Evolutionary conservation across 1,140 invertebrate species (phyloP).

Genomic region (Nylanderia fulva): DNA sequence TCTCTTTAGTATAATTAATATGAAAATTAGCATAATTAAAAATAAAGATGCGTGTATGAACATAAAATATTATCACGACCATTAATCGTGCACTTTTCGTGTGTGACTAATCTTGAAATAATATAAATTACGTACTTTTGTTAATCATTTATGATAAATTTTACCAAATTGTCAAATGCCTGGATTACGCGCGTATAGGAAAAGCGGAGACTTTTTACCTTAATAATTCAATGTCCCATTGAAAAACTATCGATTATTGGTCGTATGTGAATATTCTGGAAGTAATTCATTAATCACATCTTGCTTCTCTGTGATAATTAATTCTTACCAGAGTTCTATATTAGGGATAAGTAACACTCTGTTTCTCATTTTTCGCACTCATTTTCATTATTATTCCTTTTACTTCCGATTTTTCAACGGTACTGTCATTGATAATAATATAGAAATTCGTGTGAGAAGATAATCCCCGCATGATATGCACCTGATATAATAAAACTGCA

Average conservation of each 20-base stretch:
- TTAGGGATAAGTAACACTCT: background rate
- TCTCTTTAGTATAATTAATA: background rate
- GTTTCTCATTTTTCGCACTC: background rate
- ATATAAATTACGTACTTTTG: background rate
- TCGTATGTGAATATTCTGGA: background rate
- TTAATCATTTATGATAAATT: background rate
- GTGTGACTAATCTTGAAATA: background rate
- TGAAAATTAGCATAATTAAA: background rate
- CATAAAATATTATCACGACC: background rate
- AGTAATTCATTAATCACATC: background rate
- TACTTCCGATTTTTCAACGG: background rate
- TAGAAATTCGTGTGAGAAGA: background rate
- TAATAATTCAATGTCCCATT: background rate
- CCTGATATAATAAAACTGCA: background rate
- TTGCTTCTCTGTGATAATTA: background rate
- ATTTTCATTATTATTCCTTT: background rate
- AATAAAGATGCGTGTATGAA: background rate
- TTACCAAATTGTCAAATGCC: background rate
- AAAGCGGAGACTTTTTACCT: background rate
- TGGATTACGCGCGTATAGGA: background rate
- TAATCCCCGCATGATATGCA: background rate
- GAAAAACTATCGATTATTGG: background rate
- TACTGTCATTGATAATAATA: slow-evolving; percentile 8
- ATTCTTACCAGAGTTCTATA: background rate
- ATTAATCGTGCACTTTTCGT: background rate